These are phyloP conservation scores for Spodoptera littoralis DNA, from an alignment of 2,888 invertebrate genomes.

Conservation along the genomic window DNA sequence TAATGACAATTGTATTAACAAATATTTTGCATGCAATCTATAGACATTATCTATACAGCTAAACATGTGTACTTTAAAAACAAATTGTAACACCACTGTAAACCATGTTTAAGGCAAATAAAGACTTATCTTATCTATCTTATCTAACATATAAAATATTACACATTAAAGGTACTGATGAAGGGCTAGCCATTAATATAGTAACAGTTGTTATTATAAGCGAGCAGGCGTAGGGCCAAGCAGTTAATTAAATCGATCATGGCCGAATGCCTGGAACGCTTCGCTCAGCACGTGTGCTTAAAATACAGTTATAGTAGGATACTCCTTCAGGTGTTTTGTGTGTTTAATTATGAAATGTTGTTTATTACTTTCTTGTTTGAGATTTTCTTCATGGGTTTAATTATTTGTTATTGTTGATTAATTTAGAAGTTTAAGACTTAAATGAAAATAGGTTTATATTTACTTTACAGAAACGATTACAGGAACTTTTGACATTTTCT, in stretches of 20 bases:
- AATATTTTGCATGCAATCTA: too few species aligned
- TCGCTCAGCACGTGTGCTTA: conserved; percentile 38
- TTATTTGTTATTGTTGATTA: background rate
- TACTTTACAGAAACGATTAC: too few species aligned
- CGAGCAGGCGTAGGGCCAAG: conserved; percentile 9
- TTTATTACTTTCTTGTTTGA: conserved; percentile 1
- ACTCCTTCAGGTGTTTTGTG: conserved; percentile 4
- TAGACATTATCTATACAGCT: too few species aligned
- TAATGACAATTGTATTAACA: too few species aligned
- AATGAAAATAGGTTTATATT: too few species aligned
- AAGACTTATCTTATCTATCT: too few species aligned
- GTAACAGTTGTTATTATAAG: conserved; percentile 14
- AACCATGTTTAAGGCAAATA: too few species aligned
- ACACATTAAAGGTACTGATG: background rate
- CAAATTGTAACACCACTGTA: too few species aligned
- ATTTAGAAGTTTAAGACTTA: too few species aligned
- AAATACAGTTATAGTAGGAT: conserved; percentile 15
- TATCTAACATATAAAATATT: too few species aligned
- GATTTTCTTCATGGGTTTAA: background rate
- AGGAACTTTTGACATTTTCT: background rate
- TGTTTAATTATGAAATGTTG: conserved; percentile 9
- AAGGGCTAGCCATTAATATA: conserved; percentile 1
- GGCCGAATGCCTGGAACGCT: conserved; percentile 27
- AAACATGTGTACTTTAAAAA: too few species aligned
- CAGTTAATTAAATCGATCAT: conserved; percentile 26